Evolutionary conservation across 2,888 invertebrate species (phyloP), one percentile per base, ranked within the genome.

Genomic region (Archaeoteleia sp.): DNA sequence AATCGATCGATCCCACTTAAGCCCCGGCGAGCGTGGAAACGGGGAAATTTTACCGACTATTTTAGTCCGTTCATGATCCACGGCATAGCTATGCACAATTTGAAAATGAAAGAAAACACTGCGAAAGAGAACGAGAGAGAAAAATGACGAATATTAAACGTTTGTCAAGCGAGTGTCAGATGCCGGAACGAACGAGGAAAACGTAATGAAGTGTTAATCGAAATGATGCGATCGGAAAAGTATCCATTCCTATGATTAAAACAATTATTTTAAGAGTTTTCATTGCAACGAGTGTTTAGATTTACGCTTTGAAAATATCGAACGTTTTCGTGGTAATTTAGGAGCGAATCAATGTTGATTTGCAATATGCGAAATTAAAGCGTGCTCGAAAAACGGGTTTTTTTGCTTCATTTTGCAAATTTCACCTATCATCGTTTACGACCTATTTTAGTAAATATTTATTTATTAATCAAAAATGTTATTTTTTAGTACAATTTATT

Each of bases 1-100:
- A 60, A 72, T 72, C 73, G 73, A 72, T 71, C 70, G 70, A 55
- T 54, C 57, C 55, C 63, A 61, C 66, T 70, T 65, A 61, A 70
- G 46, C 60, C 43, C 63, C 43, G 40, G 51, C 62, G 67, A 68
- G 54, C 70, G 67, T 55, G 49, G 68, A 70, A 72, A 71, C 65
- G 61, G 43, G 46, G 42, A 62, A 65, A 65, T 67, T 70, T 69
- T 58, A 42, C 55, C 60, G 32, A 46, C 49, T 7, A 43, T 51
- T 63, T 51, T 35, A 15, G 15, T n/a, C 37, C 20, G 20, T 34
- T 15, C 62, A 29, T 40, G 49, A 37, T 15, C 37, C 43, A 42
- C 25, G 49, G 29, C 27, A 37, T 51, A 20, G 48, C 54, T 54
- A 10, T 48, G 34, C 20, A 27, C 30, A 63, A 23, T 34, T 14